Base-by-base conservation (phyloP, 1,140 invertebrate species). In the Oryctes rhinoceros region DNA sequence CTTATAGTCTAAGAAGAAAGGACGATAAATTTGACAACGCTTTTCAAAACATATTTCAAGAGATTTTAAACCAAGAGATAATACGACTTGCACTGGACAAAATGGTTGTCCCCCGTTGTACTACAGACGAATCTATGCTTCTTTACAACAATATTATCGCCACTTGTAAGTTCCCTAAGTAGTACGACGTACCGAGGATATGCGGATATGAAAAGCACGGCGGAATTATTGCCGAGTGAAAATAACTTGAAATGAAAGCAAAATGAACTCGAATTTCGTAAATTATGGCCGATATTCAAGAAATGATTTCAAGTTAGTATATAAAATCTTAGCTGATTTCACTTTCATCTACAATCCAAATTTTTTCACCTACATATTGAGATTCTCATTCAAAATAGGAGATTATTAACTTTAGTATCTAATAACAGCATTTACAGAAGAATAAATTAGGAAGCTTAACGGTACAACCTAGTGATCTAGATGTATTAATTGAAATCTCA, bases 391-490 rank as follows among this genome's bases (percentile, higher is more conserved):
- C 15, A 59, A 59, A 59, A 59, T n/a, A 59, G 13, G n/a, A 11
- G 0, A 53, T 15, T 15, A 53, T n/a, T n/a, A 18, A n/a, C 15
- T 18, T 59, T 18, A n/a, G 53, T 18, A 59, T 7, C 3, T 44
- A 44, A 44, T 30, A 30, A 30, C 24, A 30, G 47, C 3, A 48
- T 53, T 13, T 15, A 59, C 5, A 6, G n/a, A 59, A 59, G 7
- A 59, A 18, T 59, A 59, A 59, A n/a, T 59, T n/a, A 15, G 15
- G n/a, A 18, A n/a, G 0, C 15, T 15, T 59, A 59, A 59, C 53
- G 53, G 53, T 59, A 59, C 53, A 59, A 59, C 53, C 53, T 59
- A 59, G 15, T 59, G 18, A 59, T 59, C 53, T 59, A 59, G 53
- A 18, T 59, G 53, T 59, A 59, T 59, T 18, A 59, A 59, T 59